phyloP scores from a whole-genome alignment of 2,888 invertebrate species.

The Aspidiotus rigidus region DNA sequence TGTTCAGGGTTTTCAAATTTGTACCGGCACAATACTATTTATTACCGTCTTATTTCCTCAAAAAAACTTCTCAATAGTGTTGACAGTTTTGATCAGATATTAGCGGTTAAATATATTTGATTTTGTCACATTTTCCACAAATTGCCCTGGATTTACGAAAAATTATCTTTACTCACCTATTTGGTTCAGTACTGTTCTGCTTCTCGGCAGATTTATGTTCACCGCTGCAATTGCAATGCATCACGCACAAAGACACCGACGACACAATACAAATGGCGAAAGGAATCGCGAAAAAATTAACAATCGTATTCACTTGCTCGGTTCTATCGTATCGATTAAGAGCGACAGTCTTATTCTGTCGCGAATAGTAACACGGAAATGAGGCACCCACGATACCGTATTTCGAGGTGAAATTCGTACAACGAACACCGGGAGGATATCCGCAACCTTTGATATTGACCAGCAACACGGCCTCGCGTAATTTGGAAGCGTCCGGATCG shows the following conservation, averaged over 20 bases:
- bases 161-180: constrained; percentile 14
- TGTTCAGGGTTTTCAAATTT: too few species aligned
- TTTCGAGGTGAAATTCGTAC: constrained; percentile 62
- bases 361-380: constrained; percentile 61
- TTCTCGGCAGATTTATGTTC: constrained; percentile 18
- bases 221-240: constrained; percentile 72
- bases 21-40: too few species aligned
- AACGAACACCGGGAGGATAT: constrained; percentile 67
- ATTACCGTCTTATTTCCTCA: too few species aligned
- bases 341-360: constrained; percentile 71
- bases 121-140: not conserved
- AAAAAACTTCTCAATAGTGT: too few species aligned
- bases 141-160: too few species aligned
- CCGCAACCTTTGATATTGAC: constrained; percentile 79
- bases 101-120: too few species aligned
- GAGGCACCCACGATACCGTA: constrained; percentile 60
- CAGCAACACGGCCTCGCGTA: constrained; percentile 56
- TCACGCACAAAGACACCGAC: constrained; percentile 71
- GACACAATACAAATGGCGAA: constrained; percentile 75
- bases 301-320: constrained; percentile 70
- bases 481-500: constrained; percentile 20
- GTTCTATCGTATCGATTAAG: constrained; percentile 74
- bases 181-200: constrained; percentile 20
- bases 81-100: too few species aligned
- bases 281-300: constrained; percentile 73